A percentile compares a stretch with the other conserved stretches of the same genome.
These are phyloP conservation scores for Tachysurus fulvidraco DNA, from an alignment of 2,113 vertebrate species.

Conservation along the genomic window DNA sequence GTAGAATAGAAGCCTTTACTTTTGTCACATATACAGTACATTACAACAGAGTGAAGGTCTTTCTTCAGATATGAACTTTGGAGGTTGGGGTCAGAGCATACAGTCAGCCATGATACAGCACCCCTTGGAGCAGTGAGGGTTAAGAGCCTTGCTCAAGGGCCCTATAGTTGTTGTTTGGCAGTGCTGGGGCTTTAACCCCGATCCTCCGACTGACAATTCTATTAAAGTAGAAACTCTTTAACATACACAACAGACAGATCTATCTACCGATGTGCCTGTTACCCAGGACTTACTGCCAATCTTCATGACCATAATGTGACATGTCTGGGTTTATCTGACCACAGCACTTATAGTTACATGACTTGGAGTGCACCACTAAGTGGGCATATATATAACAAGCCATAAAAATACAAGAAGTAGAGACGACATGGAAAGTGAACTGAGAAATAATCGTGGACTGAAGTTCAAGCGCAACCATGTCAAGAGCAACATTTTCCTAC, in stretches of 20 bases:
- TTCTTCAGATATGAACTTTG: no score
- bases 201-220: no score
- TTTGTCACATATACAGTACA: no score
- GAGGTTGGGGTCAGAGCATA: no score
- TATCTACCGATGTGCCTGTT: neutral
- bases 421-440: constrained; percentile 45
- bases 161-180: no score
- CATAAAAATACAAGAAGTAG: constrained; percentile 31
- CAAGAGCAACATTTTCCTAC: constrained; percentile 44
- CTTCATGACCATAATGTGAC: neutral
- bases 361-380: constrained; percentile 31
- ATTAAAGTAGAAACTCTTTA: neutral
- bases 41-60: no score
- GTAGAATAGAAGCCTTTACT: no score
- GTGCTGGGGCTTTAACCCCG: no score
- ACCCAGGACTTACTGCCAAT: neutral
- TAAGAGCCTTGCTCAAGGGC: no score
- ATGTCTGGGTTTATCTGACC: constrained; percentile 22
- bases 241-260: neutral
- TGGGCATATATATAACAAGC: constrained; percentile 42
- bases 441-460: constrained; percentile 19
- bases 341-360: constrained; percentile 18
- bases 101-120: no score
- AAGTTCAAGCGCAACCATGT: constrained; percentile 37
- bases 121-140: no score